Base-by-base conservation (phyloP, 2,797 vertebrate species). In the Anas acuta region DNA sequence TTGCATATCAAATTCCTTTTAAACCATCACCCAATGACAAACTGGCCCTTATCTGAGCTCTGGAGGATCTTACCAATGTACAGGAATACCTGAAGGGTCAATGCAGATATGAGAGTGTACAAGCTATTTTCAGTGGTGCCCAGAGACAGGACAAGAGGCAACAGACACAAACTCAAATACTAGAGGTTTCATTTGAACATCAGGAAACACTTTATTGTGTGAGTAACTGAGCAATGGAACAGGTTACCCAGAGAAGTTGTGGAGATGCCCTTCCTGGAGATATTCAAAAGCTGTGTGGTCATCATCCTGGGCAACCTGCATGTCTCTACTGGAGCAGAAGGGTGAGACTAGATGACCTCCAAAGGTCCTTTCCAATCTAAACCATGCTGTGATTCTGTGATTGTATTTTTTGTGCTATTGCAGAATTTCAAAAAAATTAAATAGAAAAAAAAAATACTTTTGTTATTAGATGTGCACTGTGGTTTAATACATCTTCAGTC, bases 371-470 rank as follows among this genome's bases (percentile, higher is more conserved):
- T 41, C 28, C 61, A 64, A 30, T 19, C 13, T 41, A 41, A 64
- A 41, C 28, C 5, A 10, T 64, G 30, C 28, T 64, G 37, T 64
- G 28, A 41, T 30, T 49, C 47, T 25, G 47, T 49, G 47, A 26
- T 26, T 28, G 26, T 3, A 4, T 7, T 3, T 16, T 54, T 39
- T 66, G 3, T 53, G 11, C 2, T 70, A 35, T 6, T 57, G 16
- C 1, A 75, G 16, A 80, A 54, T 60, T 33, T 45, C n/a, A 19
- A 41, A 66, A 70, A 4, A 2, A 33, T 65, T 67, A 69, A 66
- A 26, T 43, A 76, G 8, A 17, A 47, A 47, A 41, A 41, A 2
- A 60, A 60, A 12, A 11, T 0, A 1, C 3, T 76, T 2, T 61
- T 92, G 73, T 88, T 67, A 66, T 7, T 70, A 7, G 4, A 41